Conservation (phyloP, 2,113 vertebrate genomes). For the Bagarius yarrelli region DNA sequence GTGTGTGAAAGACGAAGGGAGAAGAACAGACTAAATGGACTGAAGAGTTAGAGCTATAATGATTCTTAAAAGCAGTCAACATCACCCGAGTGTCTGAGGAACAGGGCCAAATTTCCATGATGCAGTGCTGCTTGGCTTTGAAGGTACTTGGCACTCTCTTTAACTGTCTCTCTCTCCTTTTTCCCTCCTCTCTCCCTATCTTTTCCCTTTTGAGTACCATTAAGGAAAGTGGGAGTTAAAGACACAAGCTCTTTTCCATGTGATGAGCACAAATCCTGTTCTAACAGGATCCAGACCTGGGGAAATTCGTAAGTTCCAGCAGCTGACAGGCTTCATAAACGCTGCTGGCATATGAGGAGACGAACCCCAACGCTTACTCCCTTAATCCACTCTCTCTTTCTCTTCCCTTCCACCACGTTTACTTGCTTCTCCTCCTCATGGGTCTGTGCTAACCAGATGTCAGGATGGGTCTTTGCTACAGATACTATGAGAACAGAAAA, state of each 20-base stretch:
- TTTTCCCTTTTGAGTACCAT: conserved; percentile 61
- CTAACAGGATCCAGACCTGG: conserved; percentile 72
- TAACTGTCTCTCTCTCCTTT: conserved; percentile 42
- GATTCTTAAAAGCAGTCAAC: conserved; percentile 72
- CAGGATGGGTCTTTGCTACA: conserved; percentile 25
- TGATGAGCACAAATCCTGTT: conserved; percentile 73
- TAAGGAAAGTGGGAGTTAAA: conserved; percentile 66
- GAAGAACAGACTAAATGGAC: conserved; percentile 44
- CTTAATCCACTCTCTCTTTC: conserved; percentile 19
- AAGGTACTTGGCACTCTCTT: conserved; percentile 59
- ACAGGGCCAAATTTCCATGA: conserved; percentile 92
- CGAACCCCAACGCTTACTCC: conserved; percentile 44
- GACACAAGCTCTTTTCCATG: conserved; percentile 72
- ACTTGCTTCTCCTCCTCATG: conserved; percentile 9
- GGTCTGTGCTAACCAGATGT: conserved; percentile 43
- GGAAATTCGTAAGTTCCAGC: conserved; percentile 59
- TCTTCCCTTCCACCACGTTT: conserved; percentile 2
- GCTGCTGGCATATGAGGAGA: conserved; percentile 52
- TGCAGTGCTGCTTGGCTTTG: conserved; percentile 77
- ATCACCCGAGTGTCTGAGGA: conserved; percentile 61
- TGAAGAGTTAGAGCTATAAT: conserved; percentile 63
- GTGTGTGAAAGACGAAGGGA: conserved; percentile 39
- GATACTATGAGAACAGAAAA: conserved; percentile 22
- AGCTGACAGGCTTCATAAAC: conserved; percentile 79
- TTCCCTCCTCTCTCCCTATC: conserved; percentile 40